Evolutionary conservation across 1,140 invertebrate species (phyloP), one percentile per base, ranked within the genome.

Genomic region (Manduca sexta): DNA sequence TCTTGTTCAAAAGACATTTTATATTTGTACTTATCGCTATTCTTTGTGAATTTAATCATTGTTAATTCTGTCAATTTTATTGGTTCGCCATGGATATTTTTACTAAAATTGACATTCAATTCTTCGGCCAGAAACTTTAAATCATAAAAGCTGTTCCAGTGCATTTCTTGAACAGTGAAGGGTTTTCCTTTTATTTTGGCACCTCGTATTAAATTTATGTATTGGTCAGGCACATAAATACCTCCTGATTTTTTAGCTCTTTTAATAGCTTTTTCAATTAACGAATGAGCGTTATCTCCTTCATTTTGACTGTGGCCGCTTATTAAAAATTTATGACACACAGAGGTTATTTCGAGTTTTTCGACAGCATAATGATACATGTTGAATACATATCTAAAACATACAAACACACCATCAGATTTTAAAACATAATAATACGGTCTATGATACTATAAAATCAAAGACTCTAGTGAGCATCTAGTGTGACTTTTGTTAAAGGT

Each of bases 251-350:
- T 63, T 45, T 62, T 59, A 8, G 49, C 56, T 53, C 60, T 60
- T 45, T 46, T 58, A 26, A 64, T 47, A 15, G 38, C 33, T 52
- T 60, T 71, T 56, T 72, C 62, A n/a, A 75, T 74, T 21, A 64
- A 39, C 13, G 65, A 64, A 63, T 77, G 71, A 8, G 57, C 58
- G 17, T 40, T 54, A 42, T 77, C 74, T 7, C 57, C 69, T 50
- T 71, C 60, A 50, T 74, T 77, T 52, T 74, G 60, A 14, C 59
- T 60, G 38, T 73, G 69, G 12, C 69, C 74, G 17, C 56, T 48
- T 12, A 77, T 65, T 3, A 75, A 48, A 39, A 62, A 74, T 39
- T 77, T 74, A 17, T 73, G 69, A 39, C 62, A 60, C 33, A 74
- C 69, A 4, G 50, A 56, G 33, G 56, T 60, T 38, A 73, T 52